These are phyloP conservation scores for Acrocyrtus sp. DNA, from an alignment of 2,888 invertebrate genomes.

Conservation along the genomic window DNA sequence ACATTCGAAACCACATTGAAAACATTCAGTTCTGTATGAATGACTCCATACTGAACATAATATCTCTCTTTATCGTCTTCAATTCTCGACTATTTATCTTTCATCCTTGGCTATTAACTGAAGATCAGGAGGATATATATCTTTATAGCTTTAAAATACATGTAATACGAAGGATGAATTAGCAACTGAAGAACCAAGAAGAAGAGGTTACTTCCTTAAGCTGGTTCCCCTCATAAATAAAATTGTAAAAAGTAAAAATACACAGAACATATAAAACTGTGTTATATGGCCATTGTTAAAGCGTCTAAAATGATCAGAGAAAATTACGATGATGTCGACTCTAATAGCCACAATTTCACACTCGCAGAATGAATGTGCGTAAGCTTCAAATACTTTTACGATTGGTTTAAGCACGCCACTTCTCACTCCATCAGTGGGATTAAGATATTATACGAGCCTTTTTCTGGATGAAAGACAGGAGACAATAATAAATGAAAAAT, in stretches of 20 bases:
- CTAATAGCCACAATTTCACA: slow-evolving; percentile 15
- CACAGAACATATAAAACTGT: no score
- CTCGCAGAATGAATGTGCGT: no score
- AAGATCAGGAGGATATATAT: slow-evolving; percentile 18
- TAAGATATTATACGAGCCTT: neutral
- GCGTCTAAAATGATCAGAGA: slow-evolving; percentile 42
- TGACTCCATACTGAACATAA: neutral
- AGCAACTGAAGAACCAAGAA: neutral
- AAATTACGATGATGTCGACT: slow-evolving; percentile 26
- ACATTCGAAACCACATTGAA: slow-evolving; percentile 38
- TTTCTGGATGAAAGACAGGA: neutral
- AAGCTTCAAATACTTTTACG: slow-evolving; percentile 31
- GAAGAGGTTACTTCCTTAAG: no score
- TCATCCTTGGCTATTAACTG: slow-evolving; percentile 40
- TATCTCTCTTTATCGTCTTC: slow-evolving; percentile 39
- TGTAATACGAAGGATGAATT: neutral
- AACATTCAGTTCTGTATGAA: slow-evolving; percentile 21
- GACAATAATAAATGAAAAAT: neutral
- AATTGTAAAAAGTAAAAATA: slow-evolving; percentile 5
- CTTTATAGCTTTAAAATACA: slow-evolving; percentile 24
- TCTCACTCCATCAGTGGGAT: slow-evolving; percentile 5
- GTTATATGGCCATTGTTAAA: slow-evolving; percentile 31
- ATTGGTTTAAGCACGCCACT: slow-evolving; percentile 20
- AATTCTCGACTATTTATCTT: slow-evolving; percentile 48
- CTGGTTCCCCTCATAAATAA: no score